Base-by-base conservation (phyloP, 2,113 vertebrate genomes). In the Dolichallabes microphthalmus region DNA sequence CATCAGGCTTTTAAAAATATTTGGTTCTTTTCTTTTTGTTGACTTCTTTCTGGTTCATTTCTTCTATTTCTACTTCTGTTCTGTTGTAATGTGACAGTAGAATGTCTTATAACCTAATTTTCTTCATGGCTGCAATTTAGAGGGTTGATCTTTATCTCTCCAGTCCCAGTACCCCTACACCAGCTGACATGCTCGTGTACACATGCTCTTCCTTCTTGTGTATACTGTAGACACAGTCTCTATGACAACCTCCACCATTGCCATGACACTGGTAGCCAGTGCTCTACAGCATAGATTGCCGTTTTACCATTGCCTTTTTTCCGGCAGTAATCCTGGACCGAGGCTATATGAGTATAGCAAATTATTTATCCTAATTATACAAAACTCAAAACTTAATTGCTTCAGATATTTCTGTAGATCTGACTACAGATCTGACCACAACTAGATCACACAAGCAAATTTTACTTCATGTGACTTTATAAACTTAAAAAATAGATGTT, bases 201-300 rank as follows among this genome's bases (percentile, higher is more conserved):
- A 83, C 85, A 75, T 86, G 57, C 87, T 91, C 89, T 87, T 50
- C 60, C 83, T 87, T 86, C 85, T 89, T 92, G 86, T 88, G 89
- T 91, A 91, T 91, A n/a, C n/a, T n/a, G n/a, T n/a, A 90, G 91
- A 87, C 91, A 86, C 39, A 52, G 94, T 95, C 93, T 90, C 94
- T 93, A 94, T 95, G 93, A 93, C 86, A 95, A 95, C 92, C 79
- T 63, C 55, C 90, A 90, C 90, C 87, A 93, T 93, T 92, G 90
- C 90, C 91, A 89, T 90, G 88, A 88, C 82, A 88, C 88, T 91
- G 86, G 86, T 92, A 92, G 89, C 87, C 88, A 68, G 68, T 22
- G 50, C 32, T 83, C 35, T 75, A 39, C 75, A 61, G 60, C 32
- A 61, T 27, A 50, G 60, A 69, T 79, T 74, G 73, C 53, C 61